Percentiles rank a stretch among this genome's conserved stretches.
phyloP scores from a whole-genome alignment of 2,888 invertebrate genomes.

The Lasioglossum calceatum region DNA sequence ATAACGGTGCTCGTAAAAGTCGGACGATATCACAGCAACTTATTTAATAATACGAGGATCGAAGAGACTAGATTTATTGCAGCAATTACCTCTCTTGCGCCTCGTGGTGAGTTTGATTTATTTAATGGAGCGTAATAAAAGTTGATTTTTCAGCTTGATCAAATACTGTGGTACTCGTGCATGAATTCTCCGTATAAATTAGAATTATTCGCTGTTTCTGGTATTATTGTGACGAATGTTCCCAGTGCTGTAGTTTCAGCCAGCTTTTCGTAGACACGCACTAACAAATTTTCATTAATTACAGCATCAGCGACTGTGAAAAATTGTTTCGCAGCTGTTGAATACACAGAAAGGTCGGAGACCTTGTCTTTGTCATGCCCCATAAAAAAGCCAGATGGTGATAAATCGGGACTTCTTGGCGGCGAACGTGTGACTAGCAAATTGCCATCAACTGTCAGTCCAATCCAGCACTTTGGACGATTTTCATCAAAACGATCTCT shows the following conservation, averaged over 20 bases:
- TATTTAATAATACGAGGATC: not conserved
- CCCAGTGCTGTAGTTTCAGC: not conserved
- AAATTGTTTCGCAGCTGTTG: not conserved
- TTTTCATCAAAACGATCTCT: not conserved
- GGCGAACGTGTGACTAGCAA: not conserved
- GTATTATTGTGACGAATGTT: not conserved
- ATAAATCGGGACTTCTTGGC: not conserved
- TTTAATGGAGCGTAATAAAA: not conserved
- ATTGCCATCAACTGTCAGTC: conserved; percentile 3
- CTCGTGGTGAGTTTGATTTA: not conserved
- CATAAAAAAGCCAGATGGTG: not conserved
- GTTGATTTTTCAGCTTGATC: too few relatives aligned
- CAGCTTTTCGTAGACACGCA: not conserved
- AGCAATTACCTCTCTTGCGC: not conserved
- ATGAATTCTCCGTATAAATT: not conserved
- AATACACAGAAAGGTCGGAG: not conserved
- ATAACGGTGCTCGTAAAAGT: not conserved
- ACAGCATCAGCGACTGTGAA: conserved; percentile 8
- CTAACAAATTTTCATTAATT: not conserved
- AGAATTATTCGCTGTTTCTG: too few relatives aligned
- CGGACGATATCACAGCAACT: not conserved
- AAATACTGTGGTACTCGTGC: not conserved
- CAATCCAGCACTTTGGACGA: not conserved
- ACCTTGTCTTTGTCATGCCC: not conserved
- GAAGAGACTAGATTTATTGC: not conserved